Evolutionary conservation across 2,888 invertebrate species (phyloP), one percentile per base, ranked within the genome.

Genomic region (Thera obeliscata): DNA sequence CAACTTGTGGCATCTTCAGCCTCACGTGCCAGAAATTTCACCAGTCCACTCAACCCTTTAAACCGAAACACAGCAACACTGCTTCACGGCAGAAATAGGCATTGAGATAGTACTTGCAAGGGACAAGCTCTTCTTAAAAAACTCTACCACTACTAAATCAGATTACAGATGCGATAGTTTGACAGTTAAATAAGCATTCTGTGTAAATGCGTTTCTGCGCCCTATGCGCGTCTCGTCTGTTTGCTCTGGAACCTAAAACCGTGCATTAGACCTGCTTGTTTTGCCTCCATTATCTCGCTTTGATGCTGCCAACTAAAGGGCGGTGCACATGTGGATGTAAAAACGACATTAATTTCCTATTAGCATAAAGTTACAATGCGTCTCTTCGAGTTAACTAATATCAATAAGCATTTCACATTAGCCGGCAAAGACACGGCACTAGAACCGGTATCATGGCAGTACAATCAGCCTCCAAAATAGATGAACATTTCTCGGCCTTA

Each of bases 251-350:
- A 93, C 87, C 81, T 78, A 87, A 93, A 90, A 90, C 83, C 86
- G 85, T 85, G 81, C 93, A 92, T 93, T 93, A 93, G 90, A 87
- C 82, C 80, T 81, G 83, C 86, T 88, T 90, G 90, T 91, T 91
- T 91, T 91, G 89, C 87, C 87, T 91, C 91, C 91, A 92, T 92
- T 93, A 92, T 90, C 89, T 87, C 74, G 83, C 90, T 90, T 91
- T 92, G 91, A 91, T 89, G 89, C 88, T 83, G 87, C 88, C 84
- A 89, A 88, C 89, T 88, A 88, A 81, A 81, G 78, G 76, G 73
- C 64, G 71, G 77, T 76, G 56, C 64, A 73, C 65, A 70, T 68
- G 64, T 71, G 69, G 66, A 69, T 68, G 63, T 72, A 71, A 74
- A 75, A 74, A 72, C 67, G 71, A 71, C 70, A 73, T 63, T 70